Percentiles rank a stretch among this genome's conserved stretches.
Evolutionary conservation across 2,113 vertebrate species (phyloP).

Genomic region (Barbus barbus): DNA sequence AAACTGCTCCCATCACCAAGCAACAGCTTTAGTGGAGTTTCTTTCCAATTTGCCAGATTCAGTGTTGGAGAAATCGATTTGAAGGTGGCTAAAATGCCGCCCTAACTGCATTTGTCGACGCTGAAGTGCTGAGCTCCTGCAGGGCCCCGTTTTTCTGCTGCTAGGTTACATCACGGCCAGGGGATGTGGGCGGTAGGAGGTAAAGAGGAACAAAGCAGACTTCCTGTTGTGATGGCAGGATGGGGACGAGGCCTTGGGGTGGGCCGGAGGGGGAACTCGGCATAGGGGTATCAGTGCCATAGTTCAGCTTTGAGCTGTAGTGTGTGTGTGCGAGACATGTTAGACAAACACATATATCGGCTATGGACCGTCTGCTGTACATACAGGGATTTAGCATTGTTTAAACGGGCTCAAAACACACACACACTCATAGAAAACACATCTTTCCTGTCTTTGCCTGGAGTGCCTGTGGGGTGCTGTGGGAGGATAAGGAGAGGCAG

Average conservation of each 20-base stretch:
- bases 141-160: constrained; percentile 63
- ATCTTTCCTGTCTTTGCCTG: constrained; percentile 62
- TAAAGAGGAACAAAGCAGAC: constrained; percentile 64
- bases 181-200: constrained; percentile 53
- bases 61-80: constrained; percentile 48
- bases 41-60: constrained; percentile 57
- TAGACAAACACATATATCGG: background rate
- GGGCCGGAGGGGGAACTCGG: constrained; percentile 22
- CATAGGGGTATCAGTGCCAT: constrained; percentile 13
- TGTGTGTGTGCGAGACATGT: background rate
- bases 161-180: constrained; percentile 71
- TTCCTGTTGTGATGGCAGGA: constrained; percentile 67
- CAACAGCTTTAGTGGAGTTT: constrained; percentile 41
- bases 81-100: constrained; percentile 36
- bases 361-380: background rate
- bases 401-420: constrained; percentile 30
- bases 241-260: constrained; percentile 49
- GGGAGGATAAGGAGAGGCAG: constrained; percentile 80
- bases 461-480: constrained; percentile 74
- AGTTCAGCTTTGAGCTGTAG: constrained; percentile 52
- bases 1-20: constrained; percentile 24
- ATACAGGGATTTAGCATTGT: constrained; percentile 33
- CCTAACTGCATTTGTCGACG: constrained; percentile 51
- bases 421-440: constrained; percentile 17
- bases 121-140: constrained; percentile 51